phyloP scores from a whole-genome alignment of 2,113 vertebrate genomes.

The Coracopsis vasa region DNA sequence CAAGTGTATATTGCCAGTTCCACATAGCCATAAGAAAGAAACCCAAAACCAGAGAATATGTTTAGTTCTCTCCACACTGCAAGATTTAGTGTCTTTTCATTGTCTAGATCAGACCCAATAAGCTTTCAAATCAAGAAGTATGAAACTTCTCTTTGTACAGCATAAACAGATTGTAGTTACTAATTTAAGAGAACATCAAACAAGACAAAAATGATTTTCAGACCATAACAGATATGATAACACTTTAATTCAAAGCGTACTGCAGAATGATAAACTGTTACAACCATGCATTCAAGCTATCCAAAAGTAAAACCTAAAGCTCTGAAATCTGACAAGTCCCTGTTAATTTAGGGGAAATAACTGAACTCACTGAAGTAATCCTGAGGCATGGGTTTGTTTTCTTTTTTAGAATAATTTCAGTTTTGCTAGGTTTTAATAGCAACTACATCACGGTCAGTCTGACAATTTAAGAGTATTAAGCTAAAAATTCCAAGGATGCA shows the following conservation, averaged over 20 bases:
- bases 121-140: neutral
- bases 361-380: neutral
- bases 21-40: neutral
- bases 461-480: neutral
- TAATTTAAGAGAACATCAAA: neutral
- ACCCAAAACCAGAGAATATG: neutral
- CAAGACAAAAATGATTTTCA: neutral
- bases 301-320: neutral
- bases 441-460: neutral
- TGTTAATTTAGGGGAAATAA: neutral
- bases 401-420: neutral
- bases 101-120: neutral
- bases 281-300: neutral
- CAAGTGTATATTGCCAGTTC: neutral
- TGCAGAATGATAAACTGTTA: neutral
- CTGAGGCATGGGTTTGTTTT: neutral
- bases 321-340: neutral
- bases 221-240: fast-evolving
- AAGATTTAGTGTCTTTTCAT: neutral
- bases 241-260: neutral
- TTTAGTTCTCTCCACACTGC: neutral
- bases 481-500: neutral
- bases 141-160: neutral
- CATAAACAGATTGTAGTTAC: neutral
- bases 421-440: neutral